Evolutionary conservation across 2,888 invertebrate genomes (phyloP), one percentile per base, ranked within the genome.

Genomic region (Lasioglossum villosulum): DNA sequence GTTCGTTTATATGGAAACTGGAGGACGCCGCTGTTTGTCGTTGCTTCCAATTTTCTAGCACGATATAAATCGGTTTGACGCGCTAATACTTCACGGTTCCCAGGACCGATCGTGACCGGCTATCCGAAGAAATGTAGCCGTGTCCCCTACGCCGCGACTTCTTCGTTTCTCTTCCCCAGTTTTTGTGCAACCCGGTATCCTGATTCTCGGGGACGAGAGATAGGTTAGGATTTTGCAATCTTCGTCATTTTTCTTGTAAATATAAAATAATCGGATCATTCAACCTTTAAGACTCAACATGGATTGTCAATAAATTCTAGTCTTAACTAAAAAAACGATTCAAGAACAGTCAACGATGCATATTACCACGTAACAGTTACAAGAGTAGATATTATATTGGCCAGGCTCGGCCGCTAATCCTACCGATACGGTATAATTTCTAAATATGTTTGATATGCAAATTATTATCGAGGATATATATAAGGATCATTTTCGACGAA

Each of bases 1-100:
- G 68, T 71, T 59, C n/a, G 39, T 83, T 82, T 83, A 83, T 73
- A 76, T 83, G 83, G 83, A 76, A 83, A 83, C 83, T 76, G 76
- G 76, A 37, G 4, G 37, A 82, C 82, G 71, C 77, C 37, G 75
- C 34, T 45, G 63, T n/a, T 59, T 34, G 23, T 59, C 27, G 34
- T 48, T 48, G 23, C 48, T 52, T 30, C 23, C 45, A 39, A 82
- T 83, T 82, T 52, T 82, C 75, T 71, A 34, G 39, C 34, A 27
- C 39, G 42, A 73, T 52, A 68, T 68, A 82, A 82, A 77, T 77
- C 76, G 66, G 37, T n/a, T 16, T 37, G 76, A 77, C 76, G 68
- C 76, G 68, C 48, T 68, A 52, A 77, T 68, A 68, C 68, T 77
- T 68, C 76, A 77, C 68, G 68, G 45, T 68, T 37, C 68, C 68